Evolutionary conservation across 2,113 vertebrate genomes (phyloP).

Genomic region (Sebastes fasciatus): DNA sequence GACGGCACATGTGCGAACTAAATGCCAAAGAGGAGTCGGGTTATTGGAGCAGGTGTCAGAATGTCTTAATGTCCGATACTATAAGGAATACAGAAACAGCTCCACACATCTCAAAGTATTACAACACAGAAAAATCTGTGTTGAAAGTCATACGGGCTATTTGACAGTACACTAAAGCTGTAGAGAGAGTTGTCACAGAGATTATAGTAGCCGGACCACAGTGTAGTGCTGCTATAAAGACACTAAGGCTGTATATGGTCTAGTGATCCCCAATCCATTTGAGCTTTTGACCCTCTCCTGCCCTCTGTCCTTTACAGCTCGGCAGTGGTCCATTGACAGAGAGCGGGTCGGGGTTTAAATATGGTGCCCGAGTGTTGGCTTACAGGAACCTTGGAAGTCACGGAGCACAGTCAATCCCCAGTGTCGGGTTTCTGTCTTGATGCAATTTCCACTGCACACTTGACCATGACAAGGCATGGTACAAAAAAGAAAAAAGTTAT

Average conservation of each 20-base stretch:
- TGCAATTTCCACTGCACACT: constrained; percentile 54
- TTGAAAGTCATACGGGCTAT: neutral
- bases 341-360: constrained; percentile 24
- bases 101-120: neutral
- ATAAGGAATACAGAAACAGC: neutral
- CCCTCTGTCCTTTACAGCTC: constrained; percentile 58
- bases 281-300: constrained; percentile 44
- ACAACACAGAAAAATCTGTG: neutral
- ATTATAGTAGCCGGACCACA: neutral
- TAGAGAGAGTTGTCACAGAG: constrained; percentile 24
- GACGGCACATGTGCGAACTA: neutral
- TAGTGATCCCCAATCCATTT: constrained; percentile 20
- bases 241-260: constrained; percentile 22
- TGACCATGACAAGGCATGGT: neutral
- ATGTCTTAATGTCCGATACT: neutral
- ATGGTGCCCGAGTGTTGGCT: constrained; percentile 54
- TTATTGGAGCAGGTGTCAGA: constrained; percentile 15
- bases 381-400: constrained; percentile 57
- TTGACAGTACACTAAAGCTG: neutral
- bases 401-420: constrained; percentile 50
- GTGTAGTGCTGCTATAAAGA: neutral
- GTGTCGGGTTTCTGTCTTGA: constrained; percentile 70
- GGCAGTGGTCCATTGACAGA: constrained; percentile 24
- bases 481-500: neutral
- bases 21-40: neutral